Evolutionary conservation across 2,797 vertebrate species (phyloP).

Genomic region (Sebastes matsubarae): DNA sequence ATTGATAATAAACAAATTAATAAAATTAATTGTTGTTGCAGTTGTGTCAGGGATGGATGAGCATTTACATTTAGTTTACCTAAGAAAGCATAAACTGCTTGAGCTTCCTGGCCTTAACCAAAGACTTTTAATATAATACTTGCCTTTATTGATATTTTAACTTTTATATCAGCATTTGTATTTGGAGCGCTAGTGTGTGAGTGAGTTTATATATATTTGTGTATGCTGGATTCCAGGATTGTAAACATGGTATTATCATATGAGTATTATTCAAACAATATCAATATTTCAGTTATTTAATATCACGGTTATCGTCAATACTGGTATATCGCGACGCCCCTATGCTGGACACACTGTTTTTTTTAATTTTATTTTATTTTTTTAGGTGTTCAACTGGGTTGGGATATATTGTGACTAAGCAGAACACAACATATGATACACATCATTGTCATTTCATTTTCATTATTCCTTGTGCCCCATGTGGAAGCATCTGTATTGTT

Average conservation of each 20-base stretch:
- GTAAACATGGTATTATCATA: no score
- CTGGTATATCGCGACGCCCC: rapidly evolving
- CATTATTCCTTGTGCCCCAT: background rate
- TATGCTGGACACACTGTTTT: background rate
- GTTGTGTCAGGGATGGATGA: background rate
- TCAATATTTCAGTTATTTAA: no score
- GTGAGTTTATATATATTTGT: background rate
- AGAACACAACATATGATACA: background rate
- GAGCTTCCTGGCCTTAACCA: no score
- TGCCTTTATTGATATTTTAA: rapidly evolving
- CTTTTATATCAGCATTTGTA: background rate
- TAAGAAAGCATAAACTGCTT: background rate
- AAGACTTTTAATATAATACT: background rate
- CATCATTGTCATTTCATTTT: background rate
- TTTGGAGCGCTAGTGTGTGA: background rate
- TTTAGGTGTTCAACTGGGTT: background rate
- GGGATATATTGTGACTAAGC: background rate
- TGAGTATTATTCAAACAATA: no score
- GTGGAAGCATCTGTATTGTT: background rate
- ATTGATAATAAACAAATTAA: background rate
- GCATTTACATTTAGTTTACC: background rate
- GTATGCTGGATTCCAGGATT: background rate
- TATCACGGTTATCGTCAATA: no score
- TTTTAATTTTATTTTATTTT: rapidly evolving
- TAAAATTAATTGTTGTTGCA: background rate